Percentiles rank a stretch among this genome's conserved stretches.
Evolutionary conservation across 2,797 vertebrate species (phyloP).

Genomic region (Mormyrus hasselquistii): DNA sequence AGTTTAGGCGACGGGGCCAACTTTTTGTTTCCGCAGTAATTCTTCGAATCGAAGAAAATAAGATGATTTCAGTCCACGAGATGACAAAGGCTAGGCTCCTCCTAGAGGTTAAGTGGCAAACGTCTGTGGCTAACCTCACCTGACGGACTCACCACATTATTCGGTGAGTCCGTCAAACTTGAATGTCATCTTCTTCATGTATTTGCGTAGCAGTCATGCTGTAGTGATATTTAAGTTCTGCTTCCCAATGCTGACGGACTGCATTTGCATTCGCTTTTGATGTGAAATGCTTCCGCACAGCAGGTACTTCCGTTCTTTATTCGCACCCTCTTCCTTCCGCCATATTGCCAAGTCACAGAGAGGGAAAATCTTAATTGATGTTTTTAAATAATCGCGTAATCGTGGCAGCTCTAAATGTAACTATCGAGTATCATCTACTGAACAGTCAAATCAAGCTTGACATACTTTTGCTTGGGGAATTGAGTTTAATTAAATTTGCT

Average conservation of each 20-base stretch:
- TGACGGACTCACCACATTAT: neutral
- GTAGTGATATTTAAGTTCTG: neutral
- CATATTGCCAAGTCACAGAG: neutral
- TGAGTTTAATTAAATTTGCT: conserved; percentile 3
- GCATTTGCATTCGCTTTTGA: neutral
- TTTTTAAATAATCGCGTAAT: neutral
- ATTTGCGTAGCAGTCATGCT: neutral
- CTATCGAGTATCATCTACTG: neutral
- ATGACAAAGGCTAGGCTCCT: neutral
- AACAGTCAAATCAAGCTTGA: neutral
- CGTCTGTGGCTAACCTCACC: neutral
- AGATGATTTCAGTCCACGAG: neutral
- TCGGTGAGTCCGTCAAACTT: neutral
- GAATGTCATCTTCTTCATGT: neutral
- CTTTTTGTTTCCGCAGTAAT: neutral
- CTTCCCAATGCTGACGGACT: neutral
- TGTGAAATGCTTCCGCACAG: neutral
- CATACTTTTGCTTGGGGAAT: neutral
- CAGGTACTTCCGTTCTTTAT: neutral
- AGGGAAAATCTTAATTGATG: neutral
- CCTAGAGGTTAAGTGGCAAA: neutral
- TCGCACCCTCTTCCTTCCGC: neutral
- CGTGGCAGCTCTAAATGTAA: neutral
- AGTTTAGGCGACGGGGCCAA: neutral
- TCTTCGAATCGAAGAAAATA: neutral